Percentiles rank a stretch among this genome's conserved stretches.
phyloP scores from a whole-genome alignment of 2,797 vertebrate species.

The Apogon hyalosoma region DNA sequence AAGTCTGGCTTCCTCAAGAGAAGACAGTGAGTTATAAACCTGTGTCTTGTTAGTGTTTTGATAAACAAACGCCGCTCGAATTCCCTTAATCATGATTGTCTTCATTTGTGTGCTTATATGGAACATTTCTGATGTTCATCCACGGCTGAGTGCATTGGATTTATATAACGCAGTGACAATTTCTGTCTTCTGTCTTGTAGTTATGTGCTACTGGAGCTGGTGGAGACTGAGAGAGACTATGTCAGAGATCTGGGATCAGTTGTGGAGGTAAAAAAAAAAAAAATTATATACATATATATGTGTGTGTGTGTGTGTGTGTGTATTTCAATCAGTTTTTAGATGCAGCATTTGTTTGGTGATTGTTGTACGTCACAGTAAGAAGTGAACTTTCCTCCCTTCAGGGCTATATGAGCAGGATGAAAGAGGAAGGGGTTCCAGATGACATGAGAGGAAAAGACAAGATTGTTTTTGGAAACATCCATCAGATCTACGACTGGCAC shows the following conservation, averaged over 20 bases:
- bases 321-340: neutral
- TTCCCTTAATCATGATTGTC: slow-evolving; percentile 32
- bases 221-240: slow-evolving; percentile 97
- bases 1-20: slow-evolving; percentile 95
- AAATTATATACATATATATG: too few species aligned
- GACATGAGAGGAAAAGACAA: slow-evolving; percentile 99
- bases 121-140: slow-evolving; percentile 43
- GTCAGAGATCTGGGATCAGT: slow-evolving; percentile 95
- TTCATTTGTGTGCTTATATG: slow-evolving; percentile 49
- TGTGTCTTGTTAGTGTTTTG: slow-evolving; percentile 24
- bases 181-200: slow-evolving; percentile 76
- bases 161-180: slow-evolving; percentile 30
- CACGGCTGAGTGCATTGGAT: slow-evolving; percentile 34
- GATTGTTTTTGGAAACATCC: slow-evolving; percentile 99
- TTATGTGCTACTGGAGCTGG: slow-evolving; percentile 96
- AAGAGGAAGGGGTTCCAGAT: slow-evolving; percentile 96
- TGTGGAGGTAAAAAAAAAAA: slow-evolving; percentile 91
- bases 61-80: slow-evolving; percentile 40
- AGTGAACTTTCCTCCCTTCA: slow-evolving; percentile 60
- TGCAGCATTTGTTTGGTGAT: neutral
- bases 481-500: slow-evolving; percentile 99
- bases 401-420: slow-evolving; percentile 99
- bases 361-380: slow-evolving; percentile 23
- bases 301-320: too few species aligned
- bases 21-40: slow-evolving; percentile 89